Conservation (phyloP, 2,888 invertebrate genomes). For the Chesias legatella region DNA sequence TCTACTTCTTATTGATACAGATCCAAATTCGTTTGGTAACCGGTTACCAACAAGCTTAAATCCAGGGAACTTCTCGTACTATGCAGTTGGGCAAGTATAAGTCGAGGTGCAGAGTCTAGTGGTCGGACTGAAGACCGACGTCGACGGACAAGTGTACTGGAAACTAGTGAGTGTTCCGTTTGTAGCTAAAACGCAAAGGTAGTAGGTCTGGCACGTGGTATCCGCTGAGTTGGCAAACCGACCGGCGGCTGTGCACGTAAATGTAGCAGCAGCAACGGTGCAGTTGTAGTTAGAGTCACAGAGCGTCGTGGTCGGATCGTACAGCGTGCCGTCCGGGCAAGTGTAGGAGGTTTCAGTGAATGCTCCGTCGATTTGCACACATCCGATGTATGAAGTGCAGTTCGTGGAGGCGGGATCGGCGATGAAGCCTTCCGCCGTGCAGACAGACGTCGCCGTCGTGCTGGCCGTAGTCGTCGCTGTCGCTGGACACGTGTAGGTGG, state of each 20-base stretch:
- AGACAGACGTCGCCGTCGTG: conserved; percentile 36
- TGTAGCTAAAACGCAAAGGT: conserved; percentile 49
- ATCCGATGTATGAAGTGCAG: conserved; percentile 58
- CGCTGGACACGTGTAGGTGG: conserved; percentile 52
- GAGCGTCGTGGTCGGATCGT: conserved; percentile 52
- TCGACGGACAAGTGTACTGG: background rate
- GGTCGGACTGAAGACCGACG: too few relatives aligned
- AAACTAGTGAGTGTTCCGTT: conserved; percentile 41
- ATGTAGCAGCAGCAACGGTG: conserved; percentile 38
- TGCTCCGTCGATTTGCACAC: conserved; percentile 49
- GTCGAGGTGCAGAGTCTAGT: too few relatives aligned
- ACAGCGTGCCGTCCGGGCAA: conserved; percentile 55
- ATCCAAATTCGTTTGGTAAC: too few relatives aligned
- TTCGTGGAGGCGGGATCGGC: conserved; percentile 51
- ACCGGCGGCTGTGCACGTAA: conserved; percentile 58
- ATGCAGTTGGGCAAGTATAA: too few relatives aligned
- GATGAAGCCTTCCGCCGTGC: conserved; percentile 54
- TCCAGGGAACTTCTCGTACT: too few relatives aligned
- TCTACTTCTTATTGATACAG: too few relatives aligned
- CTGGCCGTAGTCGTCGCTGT: conserved; percentile 31
- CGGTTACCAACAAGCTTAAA: too few relatives aligned
- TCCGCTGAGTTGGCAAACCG: conserved; percentile 61
- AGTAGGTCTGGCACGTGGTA: conserved; percentile 60
- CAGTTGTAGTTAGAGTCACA: conserved; percentile 59
- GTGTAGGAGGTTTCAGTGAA: conserved; percentile 45